Percentiles rank a stretch among this genome's conserved stretches.
These are phyloP conservation scores for Brachionus rotundiformis DNA, from an alignment of 1,140 invertebrate genomes.

Conservation along the genomic window DNA sequence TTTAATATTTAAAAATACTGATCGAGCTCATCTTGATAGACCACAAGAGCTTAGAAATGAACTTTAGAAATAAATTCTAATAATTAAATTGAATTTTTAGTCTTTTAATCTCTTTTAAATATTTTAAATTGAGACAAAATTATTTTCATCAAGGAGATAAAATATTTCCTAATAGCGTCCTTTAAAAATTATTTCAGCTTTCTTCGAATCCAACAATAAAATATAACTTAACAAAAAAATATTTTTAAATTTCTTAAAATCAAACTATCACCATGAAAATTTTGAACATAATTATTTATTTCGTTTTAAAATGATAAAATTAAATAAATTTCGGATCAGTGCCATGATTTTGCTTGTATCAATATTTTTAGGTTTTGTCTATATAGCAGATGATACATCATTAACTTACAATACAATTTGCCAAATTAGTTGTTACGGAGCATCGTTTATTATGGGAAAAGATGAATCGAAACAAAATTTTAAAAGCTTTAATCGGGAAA, in stretches of 20 bases:
- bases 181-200: too few species aligned
- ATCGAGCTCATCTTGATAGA: conserved; percentile 54
- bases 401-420: not conserved
- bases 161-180: too few species aligned
- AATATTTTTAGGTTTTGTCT: not conserved
- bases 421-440: not conserved
- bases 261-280: not conserved
- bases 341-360: not conserved
- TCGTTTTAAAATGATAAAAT: not conserved
- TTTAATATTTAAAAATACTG: conserved; percentile 66
- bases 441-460: not conserved
- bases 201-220: not conserved
- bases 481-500: not conserved
- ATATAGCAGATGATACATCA: not conserved
- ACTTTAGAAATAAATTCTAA: conserved; percentile 10
- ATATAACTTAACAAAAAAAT: not conserved
- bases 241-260: not conserved
- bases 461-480: not conserved
- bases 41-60: not conserved
- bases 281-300: too few species aligned
- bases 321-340: not conserved
- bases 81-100: not conserved
- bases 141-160: not conserved
- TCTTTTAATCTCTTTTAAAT: not conserved
- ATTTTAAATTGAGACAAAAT: not conserved